Percentiles rank a stretch among this genome's conserved stretches.
Evolutionary conservation across 1,140 invertebrate species (phyloP).

Genomic region (Drosophila ercepeae): DNA sequence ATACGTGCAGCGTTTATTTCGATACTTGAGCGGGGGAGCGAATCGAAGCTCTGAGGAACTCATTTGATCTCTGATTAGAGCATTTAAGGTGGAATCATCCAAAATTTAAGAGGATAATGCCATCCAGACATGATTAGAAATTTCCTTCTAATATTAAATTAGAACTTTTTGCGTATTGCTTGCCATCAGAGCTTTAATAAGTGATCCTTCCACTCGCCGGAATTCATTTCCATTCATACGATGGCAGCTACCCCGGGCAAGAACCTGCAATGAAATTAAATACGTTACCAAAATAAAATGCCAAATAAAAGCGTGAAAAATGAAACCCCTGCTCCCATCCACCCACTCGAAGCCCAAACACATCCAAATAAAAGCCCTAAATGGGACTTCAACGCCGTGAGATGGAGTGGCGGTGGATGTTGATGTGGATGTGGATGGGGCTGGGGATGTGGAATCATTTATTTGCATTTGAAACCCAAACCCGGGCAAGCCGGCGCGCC

Average conservation of each 20-base stretch:
- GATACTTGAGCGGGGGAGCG: not conserved
- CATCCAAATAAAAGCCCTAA: conserved; percentile 39
- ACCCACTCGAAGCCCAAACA: conserved; percentile 4
- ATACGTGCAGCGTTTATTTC: conserved; percentile 23
- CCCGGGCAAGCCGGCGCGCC: not conserved
- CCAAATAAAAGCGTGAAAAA: conserved; percentile 67
- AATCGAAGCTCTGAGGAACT: conserved; percentile 9
- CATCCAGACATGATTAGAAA: not conserved
- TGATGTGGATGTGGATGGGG: not conserved
- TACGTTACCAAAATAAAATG: conserved; percentile 58
- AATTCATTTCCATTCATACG: conserved; percentile 39
- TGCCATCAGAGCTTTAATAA: conserved; percentile 3
- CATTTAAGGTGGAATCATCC: not conserved
- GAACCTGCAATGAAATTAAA: conserved; percentile 72
- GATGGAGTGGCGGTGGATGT: conserved; percentile 6
- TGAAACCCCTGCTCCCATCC: conserved; percentile 17
- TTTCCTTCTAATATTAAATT: conserved; percentile 11
- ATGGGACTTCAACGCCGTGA: conserved; percentile 55
- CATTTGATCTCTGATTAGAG: conserved; percentile 17
- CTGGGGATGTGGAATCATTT: conserved; percentile 28
- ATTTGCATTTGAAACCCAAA: conserved; percentile 67
- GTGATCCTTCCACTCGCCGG: conserved; percentile 38
- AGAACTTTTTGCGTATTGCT: not conserved
- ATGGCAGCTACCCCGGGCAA: conserved; percentile 36
- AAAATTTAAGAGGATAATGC: not conserved